A percentile compares a stretch with the other conserved stretches of the same genome.
phyloP scores from a whole-genome alignment of 1,140 invertebrate genomes.

The Lordiphosa collinella region DNA sequence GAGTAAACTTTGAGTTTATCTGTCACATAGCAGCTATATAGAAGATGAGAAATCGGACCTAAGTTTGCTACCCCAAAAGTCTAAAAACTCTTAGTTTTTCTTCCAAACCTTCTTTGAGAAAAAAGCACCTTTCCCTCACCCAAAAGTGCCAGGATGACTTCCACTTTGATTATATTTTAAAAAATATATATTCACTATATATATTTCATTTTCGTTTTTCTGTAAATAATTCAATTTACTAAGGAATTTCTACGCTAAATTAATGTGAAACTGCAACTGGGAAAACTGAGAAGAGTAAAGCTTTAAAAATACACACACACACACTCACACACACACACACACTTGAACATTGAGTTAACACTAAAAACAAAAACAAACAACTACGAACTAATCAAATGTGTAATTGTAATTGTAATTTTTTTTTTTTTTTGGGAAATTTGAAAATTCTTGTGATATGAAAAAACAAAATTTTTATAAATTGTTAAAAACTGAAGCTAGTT shows the following conservation, averaged over 20 bases:
- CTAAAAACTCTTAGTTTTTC: too few species aligned
- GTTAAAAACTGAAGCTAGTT: constrained; percentile 47
- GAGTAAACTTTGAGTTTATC: too few species aligned
- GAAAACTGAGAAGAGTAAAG: constrained; percentile 49
- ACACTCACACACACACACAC: neutral
- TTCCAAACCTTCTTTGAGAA: too few species aligned
- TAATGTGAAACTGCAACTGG: constrained; percentile 32
- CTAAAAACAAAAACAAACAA: too few species aligned
- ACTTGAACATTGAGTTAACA: constrained; percentile 7
- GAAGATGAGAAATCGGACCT: too few species aligned
- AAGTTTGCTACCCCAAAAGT: too few species aligned
- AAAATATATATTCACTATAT: too few species aligned
- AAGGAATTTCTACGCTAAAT: neutral
- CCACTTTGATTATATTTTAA: too few species aligned
- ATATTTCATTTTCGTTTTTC: constrained; percentile 21
- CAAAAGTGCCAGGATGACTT: too few species aligned
- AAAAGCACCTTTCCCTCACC: too few species aligned
- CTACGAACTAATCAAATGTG: constrained; percentile 43
- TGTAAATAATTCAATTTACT: constrained; percentile 8
- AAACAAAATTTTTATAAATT: constrained; percentile 60
- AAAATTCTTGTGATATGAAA: constrained; percentile 75
- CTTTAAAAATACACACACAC: constrained; percentile 25
- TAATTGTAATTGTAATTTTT: constrained; percentile 27
- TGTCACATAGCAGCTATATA: too few species aligned
- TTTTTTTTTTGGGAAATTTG: constrained; percentile 57